Evolutionary conservation across 37 sponge, comb jelly and placozoan species (phyloP), one percentile per base, ranked within the genome.

Genomic region (Hormiphora californensis): DNA sequence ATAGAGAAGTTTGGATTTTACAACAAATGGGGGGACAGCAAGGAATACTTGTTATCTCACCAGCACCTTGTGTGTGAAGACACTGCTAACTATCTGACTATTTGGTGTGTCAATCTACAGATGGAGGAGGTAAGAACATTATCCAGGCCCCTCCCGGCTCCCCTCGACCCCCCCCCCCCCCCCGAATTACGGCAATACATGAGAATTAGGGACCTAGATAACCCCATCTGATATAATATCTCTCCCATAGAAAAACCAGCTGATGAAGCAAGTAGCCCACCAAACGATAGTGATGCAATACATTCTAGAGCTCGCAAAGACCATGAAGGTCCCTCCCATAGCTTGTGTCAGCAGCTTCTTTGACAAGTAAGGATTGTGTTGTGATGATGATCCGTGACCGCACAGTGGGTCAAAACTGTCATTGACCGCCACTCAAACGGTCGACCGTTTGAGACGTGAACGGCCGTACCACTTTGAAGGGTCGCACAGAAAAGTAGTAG

Each of bases 201-300:
- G 5, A 8, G 22, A 8, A 33, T 35, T 5, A 17, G 22, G 17
- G 19, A 34, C 43, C 17, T 9, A 11, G 63, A 11, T 62, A 62
- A 21, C 17, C 63, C 9, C 12, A 9, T 12, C 32, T 22, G 9
- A 62, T 62, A 12, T 22, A 9, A 28, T 41, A 63, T 54, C 35
- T 35, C 32, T n/a, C 54, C 34, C 40, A 21, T 69, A 95, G 94
- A 94, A 94, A 86, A 88, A 87, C 86, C 86, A 91, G 12, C 87
- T 97, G 85, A 94, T 97, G 98, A 81, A 90, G 87, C 87, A 89
- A 54, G 99, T 98, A 40, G 92, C 99, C n/a, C 92, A 91, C 40
- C 99, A 98, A 86, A 90, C 93, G 1, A 93, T 98, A 12, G 92
- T 93, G 34, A 92, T 98, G 92, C 95, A 98, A 89, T 98, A 95